phyloP scores from a whole-genome alignment of 2,797 vertebrate genomes.

The Schizopygopsis malacanthus region DNA sequence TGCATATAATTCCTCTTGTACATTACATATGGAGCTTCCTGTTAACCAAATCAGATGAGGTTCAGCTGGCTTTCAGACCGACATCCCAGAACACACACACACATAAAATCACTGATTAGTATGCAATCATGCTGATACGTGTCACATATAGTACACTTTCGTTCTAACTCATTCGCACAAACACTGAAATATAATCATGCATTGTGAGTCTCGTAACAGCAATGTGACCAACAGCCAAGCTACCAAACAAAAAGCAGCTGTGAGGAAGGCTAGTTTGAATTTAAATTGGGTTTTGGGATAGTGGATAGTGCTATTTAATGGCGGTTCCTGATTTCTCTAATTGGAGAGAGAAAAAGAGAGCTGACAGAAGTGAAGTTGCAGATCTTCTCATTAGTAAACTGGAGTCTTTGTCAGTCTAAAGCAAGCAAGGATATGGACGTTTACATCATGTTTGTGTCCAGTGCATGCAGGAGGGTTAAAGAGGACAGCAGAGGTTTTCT shows the following conservation, averaged over 20 bases:
- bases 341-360: not conserved
- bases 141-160: not conserved
- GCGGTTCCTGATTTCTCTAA: not conserved
- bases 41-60: constrained; percentile 79
- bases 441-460: not conserved
- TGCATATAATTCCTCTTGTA: constrained; percentile 98
- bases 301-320: constrained; percentile 8
- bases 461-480: constrained; percentile 27
- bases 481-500: constrained; percentile 29
- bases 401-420: not conserved
- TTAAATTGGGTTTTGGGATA: constrained; percentile 1
- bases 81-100: not conserved
- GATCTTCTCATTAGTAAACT: constrained; percentile 1
- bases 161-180: constrained; percentile 12
- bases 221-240: constrained; percentile 45
- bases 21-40: constrained; percentile 99
- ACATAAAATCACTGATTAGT: not conserved
- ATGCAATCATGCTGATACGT: constrained; percentile 16
- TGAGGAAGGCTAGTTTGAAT: constrained; percentile 5
- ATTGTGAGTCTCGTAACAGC: not conserved
- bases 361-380: constrained; percentile 21
- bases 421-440: constrained; percentile 11
- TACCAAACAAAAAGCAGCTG: constrained; percentile 38
- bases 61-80: constrained; percentile 19
- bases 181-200: constrained; percentile 28